These are phyloP conservation scores for Epirrhoe tristata DNA, from an alignment of 2,888 invertebrate species.

Conservation along the genomic window DNA sequence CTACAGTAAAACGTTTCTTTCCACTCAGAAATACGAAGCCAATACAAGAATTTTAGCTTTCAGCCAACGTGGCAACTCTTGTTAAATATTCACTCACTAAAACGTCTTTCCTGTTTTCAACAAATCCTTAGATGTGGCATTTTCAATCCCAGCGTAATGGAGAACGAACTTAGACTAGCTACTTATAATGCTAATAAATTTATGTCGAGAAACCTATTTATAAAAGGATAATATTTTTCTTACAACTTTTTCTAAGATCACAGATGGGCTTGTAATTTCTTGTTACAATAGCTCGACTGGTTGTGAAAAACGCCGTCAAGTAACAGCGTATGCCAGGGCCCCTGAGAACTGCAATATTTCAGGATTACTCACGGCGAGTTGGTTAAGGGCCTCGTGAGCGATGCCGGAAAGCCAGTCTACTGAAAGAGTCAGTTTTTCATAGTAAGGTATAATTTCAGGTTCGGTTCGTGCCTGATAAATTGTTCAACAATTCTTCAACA, in stretches of 20 bases:
- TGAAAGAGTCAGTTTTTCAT: constrained; percentile 1
- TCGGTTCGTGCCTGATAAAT: constrained; percentile 5
- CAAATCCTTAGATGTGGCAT: constrained; percentile 2
- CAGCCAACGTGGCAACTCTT: not conserved
- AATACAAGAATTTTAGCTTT: constrained; percentile 2
- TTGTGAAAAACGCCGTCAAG: not conserved
- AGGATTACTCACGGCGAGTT: not conserved
- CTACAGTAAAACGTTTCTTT: constrained; percentile 6
- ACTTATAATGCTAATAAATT: no score
- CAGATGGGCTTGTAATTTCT: no score
- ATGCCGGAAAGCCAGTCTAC: not conserved
- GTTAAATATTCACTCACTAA: constrained; percentile 23
- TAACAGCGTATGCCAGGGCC: not conserved
- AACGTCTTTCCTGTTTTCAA: constrained; percentile 6
- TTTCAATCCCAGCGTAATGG: not conserved
- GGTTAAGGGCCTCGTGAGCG: not conserved
- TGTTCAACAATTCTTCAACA: constrained; percentile 5
- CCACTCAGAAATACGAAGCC: not conserved
- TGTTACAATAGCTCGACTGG: not conserved
- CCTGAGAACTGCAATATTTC: not conserved
- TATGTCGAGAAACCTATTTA: no score
- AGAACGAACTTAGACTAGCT: not conserved
- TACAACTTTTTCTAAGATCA: no score
- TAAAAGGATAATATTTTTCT: no score
- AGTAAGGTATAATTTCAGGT: constrained; percentile 1